Conservation (phyloP, 1,140 invertebrate genomes). For the Drosophila kanapiae region DNA sequence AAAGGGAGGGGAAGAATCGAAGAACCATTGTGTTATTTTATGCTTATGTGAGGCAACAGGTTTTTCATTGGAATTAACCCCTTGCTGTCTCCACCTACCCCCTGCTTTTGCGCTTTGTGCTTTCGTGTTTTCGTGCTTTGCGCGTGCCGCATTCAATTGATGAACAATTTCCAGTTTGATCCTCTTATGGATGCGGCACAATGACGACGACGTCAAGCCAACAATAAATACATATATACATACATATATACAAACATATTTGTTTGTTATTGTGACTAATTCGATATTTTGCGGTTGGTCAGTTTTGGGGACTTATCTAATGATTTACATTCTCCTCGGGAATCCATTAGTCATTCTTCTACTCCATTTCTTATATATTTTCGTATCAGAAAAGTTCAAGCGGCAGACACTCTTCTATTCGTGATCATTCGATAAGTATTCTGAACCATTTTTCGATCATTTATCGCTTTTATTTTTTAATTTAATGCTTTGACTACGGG, state of each 20-base stretch:
- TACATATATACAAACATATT: neutral
- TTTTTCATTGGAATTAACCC: conserved; percentile 46
- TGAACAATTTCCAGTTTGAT: conserved; percentile 75
- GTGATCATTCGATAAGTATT: neutral
- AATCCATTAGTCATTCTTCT: neutral
- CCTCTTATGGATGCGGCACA: conserved; percentile 53
- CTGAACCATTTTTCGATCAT: neutral
- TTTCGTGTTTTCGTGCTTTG: conserved; percentile 31
- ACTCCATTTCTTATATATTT: neutral
- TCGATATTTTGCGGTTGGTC: conserved; percentile 30
- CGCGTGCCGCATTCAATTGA: conserved; percentile 68
- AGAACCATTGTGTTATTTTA: conserved; percentile 39
- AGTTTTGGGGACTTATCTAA: conserved; percentile 18
- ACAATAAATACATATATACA: neutral
- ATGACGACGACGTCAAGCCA: conserved; percentile 14
- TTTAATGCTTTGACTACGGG: neutral
- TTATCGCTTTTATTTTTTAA: neutral
- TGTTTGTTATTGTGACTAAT: conserved; percentile 16
- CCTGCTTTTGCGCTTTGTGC: neutral
- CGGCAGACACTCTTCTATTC: neutral
- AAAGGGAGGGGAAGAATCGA: neutral
- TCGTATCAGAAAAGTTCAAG: neutral
- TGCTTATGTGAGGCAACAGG: conserved; percentile 69
- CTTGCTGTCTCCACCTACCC: neutral
- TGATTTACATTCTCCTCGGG: neutral